Evolutionary conservation across 2,797 vertebrate genomes (phyloP), one percentile per base, ranked within the genome.

Genomic region (Enteromius afrohamiltoni): DNA sequence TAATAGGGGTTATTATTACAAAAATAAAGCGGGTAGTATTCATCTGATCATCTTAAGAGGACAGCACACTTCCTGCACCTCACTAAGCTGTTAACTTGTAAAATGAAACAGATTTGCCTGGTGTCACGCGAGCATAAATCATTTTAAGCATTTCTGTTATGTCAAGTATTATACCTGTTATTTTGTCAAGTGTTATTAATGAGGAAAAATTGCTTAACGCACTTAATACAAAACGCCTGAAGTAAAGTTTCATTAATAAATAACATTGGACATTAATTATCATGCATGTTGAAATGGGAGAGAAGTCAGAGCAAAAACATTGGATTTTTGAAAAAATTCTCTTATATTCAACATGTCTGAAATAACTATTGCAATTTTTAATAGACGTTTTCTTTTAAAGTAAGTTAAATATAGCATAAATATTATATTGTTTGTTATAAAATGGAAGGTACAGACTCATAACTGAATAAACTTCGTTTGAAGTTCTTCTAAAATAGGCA

Each of bases 201-300:
- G 8, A 21, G 4, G 7, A 45, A 23, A 69, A 42, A 45, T 17
- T 31, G 47, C 26, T 1, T 3, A 51, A 47, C 31, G 23, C 29
- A 45, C 42, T 47, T 75, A 29, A 55, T 26, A 60, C 37, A 69
- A 31, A 47, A 40, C 55, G 13, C 77, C 47, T 8, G 8, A 14
- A 19, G 6, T 21, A 31, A 62, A 47, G 3, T 17, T 42, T 62
- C 37, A 47, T 60, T 49, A 45, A 47, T 71, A 42, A n/a, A 47
- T 47, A 47, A 73, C 71, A 62, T 34, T n/a, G 40, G 31, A 47
- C 17, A 45, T 55, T 69, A 7, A 58, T 51, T 58, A 70, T 70
- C 4, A 11, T 42, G 42, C 16, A 21, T 5, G 8, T 2, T 70
- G 23, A 69, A 60, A 60, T 23, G 21, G 29, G 13, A 37, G 64